A percentile compares a stretch with the other conserved stretches of the same genome.
phyloP scores from a whole-genome alignment of 1,140 invertebrate genomes.

The Pogonomyrmex barbatus region DNA sequence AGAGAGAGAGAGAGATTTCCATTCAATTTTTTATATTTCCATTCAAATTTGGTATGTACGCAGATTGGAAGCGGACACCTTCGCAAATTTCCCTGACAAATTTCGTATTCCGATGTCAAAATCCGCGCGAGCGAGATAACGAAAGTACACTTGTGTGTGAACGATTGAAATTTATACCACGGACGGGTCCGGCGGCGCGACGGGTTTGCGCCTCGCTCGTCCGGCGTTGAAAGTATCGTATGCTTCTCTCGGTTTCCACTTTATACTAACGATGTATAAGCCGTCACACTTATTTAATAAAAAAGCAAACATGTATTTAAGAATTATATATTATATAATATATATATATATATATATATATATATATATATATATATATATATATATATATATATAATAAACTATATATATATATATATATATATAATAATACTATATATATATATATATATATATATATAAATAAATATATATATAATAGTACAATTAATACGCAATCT shows the following conservation, averaged over 20 bases:
- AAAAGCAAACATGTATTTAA: conserved; percentile 34
- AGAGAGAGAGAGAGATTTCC: background rate
- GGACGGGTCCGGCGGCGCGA: background rate
- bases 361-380: background rate
- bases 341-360: background rate
- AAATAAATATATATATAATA: conserved; percentile 47
- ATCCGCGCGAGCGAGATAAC: conserved; percentile 31
- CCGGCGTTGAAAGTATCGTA: conserved; percentile 52
- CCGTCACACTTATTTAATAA: conserved; percentile 47
- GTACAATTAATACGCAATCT: conserved; percentile 59
- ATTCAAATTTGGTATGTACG: background rate
- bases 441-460: background rate
- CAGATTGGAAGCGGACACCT: conserved; percentile 9
- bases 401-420: too few species aligned
- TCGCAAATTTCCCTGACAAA: conserved; percentile 10
- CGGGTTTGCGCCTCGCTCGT: conserved; percentile 18
- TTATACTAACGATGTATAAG: conserved; percentile 39
- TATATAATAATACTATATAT: too few species aligned
- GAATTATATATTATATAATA: conserved; percentile 26
- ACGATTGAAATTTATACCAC: conserved; percentile 23
- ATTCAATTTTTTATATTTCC: conserved; percentile 18
- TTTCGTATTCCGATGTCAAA: conserved; percentile 30
- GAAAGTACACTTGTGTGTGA: conserved; percentile 43
- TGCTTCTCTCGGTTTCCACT: conserved; percentile 7
- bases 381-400: background rate